These are phyloP conservation scores for Eospalax fontanierii DNA, from an alignment of 2,797 vertebrate species.

Conservation along the genomic window DNA sequence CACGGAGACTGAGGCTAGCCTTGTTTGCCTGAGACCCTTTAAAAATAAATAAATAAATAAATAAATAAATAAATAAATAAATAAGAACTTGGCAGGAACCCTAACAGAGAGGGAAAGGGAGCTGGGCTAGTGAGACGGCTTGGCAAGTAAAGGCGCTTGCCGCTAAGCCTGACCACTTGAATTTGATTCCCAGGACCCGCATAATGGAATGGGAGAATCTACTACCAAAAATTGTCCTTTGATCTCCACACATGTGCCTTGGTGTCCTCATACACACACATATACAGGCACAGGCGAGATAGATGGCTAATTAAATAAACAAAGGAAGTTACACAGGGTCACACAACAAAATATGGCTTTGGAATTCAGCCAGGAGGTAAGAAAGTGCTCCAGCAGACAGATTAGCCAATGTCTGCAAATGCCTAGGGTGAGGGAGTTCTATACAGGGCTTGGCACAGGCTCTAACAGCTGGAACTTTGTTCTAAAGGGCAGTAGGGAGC, in stretches of 20 bases:
- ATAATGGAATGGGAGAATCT: neutral
- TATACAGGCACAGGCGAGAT: no score
- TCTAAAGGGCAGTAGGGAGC: neutral
- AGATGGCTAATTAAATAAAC: neutral
- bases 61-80: neutral
- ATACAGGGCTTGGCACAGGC: neutral
- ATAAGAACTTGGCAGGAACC: neutral
- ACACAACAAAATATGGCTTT: neutral
- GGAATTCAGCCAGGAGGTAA: neutral
- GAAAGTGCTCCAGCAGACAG: neutral
- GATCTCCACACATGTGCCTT: neutral
- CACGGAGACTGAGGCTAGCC: neutral
- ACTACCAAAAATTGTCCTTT: no score
- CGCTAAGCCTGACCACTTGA: neutral
- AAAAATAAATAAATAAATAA: no score
- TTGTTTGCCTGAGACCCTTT: neutral
- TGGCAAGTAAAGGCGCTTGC: neutral
- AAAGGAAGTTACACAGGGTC: neutral
- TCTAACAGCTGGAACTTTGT: conserved; percentile 8
- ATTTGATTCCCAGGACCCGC: neutral
- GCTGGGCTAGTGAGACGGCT: neutral
- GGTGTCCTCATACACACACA: neutral
- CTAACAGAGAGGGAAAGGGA: neutral
- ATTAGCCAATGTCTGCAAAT: neutral
- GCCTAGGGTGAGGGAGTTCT: neutral